These are phyloP conservation scores for Caiman crocodilus DNA, from an alignment of 2,797 vertebrate species.

Conservation along the genomic window DNA sequence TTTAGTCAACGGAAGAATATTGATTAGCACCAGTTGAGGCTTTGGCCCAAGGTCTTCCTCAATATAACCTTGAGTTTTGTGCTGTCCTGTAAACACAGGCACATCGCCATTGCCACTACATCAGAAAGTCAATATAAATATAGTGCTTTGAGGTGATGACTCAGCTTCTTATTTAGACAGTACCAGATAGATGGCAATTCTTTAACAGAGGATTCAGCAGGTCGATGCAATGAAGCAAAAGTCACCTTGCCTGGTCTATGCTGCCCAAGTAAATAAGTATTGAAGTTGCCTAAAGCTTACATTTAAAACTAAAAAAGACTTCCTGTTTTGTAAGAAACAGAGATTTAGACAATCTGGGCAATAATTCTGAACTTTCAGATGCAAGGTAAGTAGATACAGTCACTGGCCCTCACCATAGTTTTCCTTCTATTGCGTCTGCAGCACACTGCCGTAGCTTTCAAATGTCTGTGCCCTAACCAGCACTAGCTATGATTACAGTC, in stretches of 20 bases:
- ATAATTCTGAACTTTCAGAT: background rate
- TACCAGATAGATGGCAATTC: conserved; percentile 25
- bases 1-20: background rate
- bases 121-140: conserved; percentile 29
- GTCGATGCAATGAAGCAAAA: conserved; percentile 43
- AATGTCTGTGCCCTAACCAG: background rate
- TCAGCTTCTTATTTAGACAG: conserved; percentile 41
- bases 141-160: conserved; percentile 21
- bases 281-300: background rate
- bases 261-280: background rate
- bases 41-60: background rate
- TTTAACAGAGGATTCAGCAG: conserved; percentile 43
- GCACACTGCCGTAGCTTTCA: background rate
- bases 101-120: background rate
- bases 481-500: background rate
- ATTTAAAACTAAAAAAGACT: background rate
- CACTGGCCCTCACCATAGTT: background rate
- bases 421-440: background rate
- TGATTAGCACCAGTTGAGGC: background rate
- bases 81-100: background rate
- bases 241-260: conserved; percentile 32
- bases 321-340: background rate
- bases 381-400: background rate
- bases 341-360: background rate
- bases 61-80: background rate